Percentiles rank a stretch among this genome's conserved stretches.
Evolutionary conservation across 2,888 invertebrate species (phyloP).

Genomic region (Aproaerema taeniolella): DNA sequence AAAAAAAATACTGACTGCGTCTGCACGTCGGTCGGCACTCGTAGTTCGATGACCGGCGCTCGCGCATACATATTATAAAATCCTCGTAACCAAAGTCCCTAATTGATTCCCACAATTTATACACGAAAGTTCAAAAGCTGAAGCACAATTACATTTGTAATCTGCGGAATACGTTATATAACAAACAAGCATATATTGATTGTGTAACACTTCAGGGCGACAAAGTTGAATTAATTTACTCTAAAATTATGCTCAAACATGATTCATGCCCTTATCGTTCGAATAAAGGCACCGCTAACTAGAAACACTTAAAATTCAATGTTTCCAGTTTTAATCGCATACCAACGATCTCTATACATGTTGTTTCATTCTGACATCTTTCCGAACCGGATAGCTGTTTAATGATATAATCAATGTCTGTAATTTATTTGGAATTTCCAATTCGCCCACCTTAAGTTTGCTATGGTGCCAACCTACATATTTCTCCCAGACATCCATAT

Average conservation of each 20-base stretch:
- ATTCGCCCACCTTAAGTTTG: constrained; percentile 27
- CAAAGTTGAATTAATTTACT: no score
- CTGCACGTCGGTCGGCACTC: constrained; percentile 40
- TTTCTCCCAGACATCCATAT: constrained; percentile 6
- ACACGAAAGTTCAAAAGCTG: no score
- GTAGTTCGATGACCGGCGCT: constrained; percentile 56
- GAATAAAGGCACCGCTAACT: constrained; percentile 2
- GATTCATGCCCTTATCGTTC: no score
- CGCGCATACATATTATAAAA: constrained; percentile 51
- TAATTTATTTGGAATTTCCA: constrained; percentile 41
- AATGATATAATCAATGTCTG: constrained; percentile 29
- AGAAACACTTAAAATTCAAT: constrained; percentile 20
- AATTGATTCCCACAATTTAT: constrained; percentile 30
- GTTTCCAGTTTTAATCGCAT: constrained; percentile 26
- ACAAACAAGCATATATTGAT: no score
- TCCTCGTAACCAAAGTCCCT: constrained; percentile 46
- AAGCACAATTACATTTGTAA: no score
- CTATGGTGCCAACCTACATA: constrained; percentile 2
- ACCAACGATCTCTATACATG: constrained; percentile 23
- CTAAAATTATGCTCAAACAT: no score
- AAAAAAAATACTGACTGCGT: constrained; percentile 56
- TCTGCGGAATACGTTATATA: no score
- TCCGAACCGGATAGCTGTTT: constrained; percentile 27
- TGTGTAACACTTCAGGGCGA: no score
- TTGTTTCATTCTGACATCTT: constrained; percentile 27